phyloP scores from a whole-genome alignment of 2,888 invertebrate genomes.

The Perdita meconis region DNA sequence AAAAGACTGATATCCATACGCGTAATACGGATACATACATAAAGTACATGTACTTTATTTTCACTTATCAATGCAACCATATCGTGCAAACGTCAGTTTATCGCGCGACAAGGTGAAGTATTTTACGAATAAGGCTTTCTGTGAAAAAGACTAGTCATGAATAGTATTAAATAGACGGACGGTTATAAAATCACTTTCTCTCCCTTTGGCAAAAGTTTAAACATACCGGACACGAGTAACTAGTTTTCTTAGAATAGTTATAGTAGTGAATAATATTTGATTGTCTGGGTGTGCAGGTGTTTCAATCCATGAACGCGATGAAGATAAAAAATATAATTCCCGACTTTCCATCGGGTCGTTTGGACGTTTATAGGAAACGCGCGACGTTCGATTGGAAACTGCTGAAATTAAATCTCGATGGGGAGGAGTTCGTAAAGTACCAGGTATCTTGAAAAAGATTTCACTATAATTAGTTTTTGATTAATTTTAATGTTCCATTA shows the following conservation, averaged over 20 bases:
- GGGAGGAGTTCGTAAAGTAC: conserved; percentile 29
- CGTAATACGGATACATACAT: no score
- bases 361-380: conserved; percentile 37
- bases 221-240: neutral
- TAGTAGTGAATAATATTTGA: neutral
- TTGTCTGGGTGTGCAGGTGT: conserved; percentile 1
- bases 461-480: neutral
- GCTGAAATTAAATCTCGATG: conserved; percentile 38
- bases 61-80: neutral
- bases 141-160: neutral
- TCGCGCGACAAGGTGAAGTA: neutral
- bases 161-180: neutral
- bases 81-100: neutral
- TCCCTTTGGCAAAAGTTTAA: neutral
- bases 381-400: conserved; percentile 47
- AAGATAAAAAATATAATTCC: conserved; percentile 26
- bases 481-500: neutral
- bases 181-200: neutral
- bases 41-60: no score
- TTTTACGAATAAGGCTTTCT: neutral
- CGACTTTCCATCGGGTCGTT: conserved; percentile 29
- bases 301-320: neutral
- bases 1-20: neutral
- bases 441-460: conserved; percentile 34
- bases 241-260: neutral